phyloP scores from a whole-genome alignment of 2,797 vertebrate genomes.

The Tokudaia tokunoshimensis region DNA sequence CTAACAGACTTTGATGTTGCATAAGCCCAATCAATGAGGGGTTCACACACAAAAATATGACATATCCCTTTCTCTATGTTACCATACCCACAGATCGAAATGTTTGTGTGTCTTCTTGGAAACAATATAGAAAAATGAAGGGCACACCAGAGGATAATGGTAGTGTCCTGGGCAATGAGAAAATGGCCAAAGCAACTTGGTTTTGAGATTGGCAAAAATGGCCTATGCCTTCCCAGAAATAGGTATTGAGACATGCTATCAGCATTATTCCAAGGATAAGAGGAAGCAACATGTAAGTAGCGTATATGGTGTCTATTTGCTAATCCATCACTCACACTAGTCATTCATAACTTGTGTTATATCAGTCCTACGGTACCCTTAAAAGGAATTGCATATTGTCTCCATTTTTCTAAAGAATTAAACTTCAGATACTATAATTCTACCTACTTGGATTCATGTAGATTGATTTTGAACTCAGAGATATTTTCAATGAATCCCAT shows the following conservation, averaged over 20 bases:
- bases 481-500: neutral
- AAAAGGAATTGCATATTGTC: neutral
- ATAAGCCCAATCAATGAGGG: neutral
- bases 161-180: neutral
- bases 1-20: neutral
- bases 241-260: neutral
- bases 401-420: neutral
- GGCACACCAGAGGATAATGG: neutral
- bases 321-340: neutral
- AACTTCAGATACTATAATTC: neutral
- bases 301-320: neutral
- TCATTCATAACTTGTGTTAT: neutral
- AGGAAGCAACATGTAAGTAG: neutral
- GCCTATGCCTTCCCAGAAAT: neutral
- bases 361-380: neutral
- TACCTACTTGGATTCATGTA: neutral
- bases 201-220: neutral
- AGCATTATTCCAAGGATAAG: neutral
- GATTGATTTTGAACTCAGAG: neutral
- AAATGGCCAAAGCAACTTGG: neutral
- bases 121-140: neutral
- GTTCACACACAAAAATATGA: neutral
- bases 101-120: neutral
- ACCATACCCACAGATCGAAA: neutral
- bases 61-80: neutral